Evolutionary conservation across 2,113 vertebrate genomes (phyloP).

Genomic region (Sigmodon hispidus): DNA sequence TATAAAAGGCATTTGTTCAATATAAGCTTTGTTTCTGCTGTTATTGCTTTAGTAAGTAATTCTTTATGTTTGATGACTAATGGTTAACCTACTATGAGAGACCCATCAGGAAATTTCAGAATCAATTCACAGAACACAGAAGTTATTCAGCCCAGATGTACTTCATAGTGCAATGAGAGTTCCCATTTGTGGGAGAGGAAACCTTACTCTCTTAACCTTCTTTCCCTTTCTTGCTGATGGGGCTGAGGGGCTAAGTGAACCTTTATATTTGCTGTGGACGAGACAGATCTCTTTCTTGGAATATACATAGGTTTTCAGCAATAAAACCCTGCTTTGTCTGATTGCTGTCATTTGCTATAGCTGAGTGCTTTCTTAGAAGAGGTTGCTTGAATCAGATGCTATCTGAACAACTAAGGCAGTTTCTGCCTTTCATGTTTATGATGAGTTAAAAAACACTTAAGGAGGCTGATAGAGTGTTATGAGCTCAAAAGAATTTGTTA

Average conservation of each 20-base stretch:
- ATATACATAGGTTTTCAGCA: not conserved
- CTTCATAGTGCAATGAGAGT: not conserved
- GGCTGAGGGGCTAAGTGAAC: not conserved
- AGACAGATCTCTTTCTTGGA: not conserved
- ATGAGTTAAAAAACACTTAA: not conserved
- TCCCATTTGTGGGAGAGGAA: slow-evolving; percentile 6
- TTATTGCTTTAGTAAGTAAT: slow-evolving; percentile 35
- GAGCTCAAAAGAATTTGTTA: slow-evolving; percentile 9
- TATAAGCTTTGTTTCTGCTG: not conserved
- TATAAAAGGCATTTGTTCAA: not conserved
- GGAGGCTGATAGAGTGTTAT: not conserved
- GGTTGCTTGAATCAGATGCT: slow-evolving; percentile 47
- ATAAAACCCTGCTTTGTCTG: not conserved
- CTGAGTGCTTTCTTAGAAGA: slow-evolving; percentile 19
- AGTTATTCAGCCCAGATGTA: slow-evolving; percentile 24
- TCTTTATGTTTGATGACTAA: slow-evolving; percentile 22
- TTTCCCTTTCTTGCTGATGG: not conserved
- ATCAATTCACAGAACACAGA: slow-evolving; percentile 36
- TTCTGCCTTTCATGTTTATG: not conserved
- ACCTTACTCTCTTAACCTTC: slow-evolving; percentile 3
- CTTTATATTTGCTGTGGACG: not conserved
- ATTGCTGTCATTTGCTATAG: not conserved
- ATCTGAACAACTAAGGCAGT: slow-evolving; percentile 43
- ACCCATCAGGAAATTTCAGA: not conserved
- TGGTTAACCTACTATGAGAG: not conserved